Evolutionary conservation across 2,113 vertebrate species (phyloP).

Genomic region (Ctenomys sociabilis): DNA sequence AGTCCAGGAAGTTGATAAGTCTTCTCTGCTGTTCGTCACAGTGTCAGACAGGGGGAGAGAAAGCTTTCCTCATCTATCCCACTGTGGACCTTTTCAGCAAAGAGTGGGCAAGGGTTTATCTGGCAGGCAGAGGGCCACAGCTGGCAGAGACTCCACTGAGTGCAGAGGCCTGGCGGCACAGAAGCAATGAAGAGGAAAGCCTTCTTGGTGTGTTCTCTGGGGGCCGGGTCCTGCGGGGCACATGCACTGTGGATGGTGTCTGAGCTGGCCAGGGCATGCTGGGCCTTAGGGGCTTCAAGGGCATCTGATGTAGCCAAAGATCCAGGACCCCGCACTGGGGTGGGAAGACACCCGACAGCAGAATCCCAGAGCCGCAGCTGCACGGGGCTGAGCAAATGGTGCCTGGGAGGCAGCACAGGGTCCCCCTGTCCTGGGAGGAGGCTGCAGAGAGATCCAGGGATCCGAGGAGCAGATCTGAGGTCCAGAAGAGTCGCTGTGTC

Average conservation of each 20-base stretch:
- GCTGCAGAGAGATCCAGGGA: neutral
- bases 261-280: neutral
- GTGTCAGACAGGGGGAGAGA: neutral
- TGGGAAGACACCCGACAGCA: neutral
- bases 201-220: neutral
- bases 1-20: neutral
- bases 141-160: neutral
- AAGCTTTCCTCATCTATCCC: neutral
- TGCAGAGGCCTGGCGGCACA: neutral
- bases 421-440: neutral
- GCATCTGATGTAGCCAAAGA: neutral
- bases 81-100: neutral
- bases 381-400: neutral
- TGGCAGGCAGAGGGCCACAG: neutral
- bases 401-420: neutral
- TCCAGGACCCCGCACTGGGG: neutral
- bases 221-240: neutral
- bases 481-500: neutral
- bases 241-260: neutral
- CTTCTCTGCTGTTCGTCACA: accelerated
- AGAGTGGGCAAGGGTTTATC: neutral
- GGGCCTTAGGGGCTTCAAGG: accelerated
- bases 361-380: neutral
- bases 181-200: neutral
- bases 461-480: neutral